phyloP scores from a whole-genome alignment of 2,797 vertebrate species.

The Megaceryle alcyon region DNA sequence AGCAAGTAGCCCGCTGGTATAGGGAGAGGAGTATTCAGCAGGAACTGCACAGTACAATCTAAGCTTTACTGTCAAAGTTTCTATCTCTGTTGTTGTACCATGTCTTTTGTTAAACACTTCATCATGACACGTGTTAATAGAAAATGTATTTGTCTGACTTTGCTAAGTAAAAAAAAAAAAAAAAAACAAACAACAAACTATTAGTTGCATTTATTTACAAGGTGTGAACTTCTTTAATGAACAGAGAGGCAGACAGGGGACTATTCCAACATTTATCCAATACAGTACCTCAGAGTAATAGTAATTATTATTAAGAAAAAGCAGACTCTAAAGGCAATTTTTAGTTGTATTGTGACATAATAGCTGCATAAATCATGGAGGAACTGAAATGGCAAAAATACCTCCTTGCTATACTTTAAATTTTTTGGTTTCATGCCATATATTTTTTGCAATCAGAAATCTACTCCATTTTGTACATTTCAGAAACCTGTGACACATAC shows the following conservation, averaged over 20 bases:
- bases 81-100: not conserved
- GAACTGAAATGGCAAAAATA: not conserved
- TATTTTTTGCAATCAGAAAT: not conserved
- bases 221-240: slow-evolving; percentile 10
- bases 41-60: not conserved
- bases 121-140: not conserved
- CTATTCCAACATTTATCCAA: not conserved
- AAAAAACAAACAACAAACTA: not conserved
- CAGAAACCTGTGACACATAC: not conserved
- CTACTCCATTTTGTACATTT: not conserved
- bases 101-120: not conserved
- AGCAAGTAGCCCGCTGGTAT: not conserved
- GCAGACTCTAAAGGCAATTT: not conserved
- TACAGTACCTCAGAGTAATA: not conserved
- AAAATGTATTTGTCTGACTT: not conserved
- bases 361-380: not conserved
- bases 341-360: not conserved
- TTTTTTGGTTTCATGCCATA: not conserved
- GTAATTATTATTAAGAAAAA: slow-evolving; percentile 16
- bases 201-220: slow-evolving; percentile 45
- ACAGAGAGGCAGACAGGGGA: not conserved
- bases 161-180: not conserved
- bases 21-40: not conserved
- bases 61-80: not conserved
- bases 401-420: not conserved